A percentile compares a stretch with the other conserved stretches of the same genome.
phyloP scores from a whole-genome alignment of 2,888 invertebrate genomes.

The Lasioglossum marginatum region DNA sequence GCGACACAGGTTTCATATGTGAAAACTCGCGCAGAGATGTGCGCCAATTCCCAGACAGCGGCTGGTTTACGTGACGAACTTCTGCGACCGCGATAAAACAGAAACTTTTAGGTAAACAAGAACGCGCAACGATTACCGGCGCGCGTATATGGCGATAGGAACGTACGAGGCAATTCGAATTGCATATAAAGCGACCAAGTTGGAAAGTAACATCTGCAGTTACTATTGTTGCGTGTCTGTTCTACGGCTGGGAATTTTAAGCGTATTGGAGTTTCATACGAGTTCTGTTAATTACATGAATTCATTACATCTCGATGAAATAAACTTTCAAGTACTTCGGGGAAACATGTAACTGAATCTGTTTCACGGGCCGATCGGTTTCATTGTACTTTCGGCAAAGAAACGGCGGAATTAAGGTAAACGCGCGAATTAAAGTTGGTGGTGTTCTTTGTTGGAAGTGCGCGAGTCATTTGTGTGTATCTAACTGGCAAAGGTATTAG shows the following conservation, averaged over 20 bases:
- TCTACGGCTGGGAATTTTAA: background rate
- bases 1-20: background rate
- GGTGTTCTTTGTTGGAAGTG: background rate
- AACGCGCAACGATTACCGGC: constrained; percentile 23
- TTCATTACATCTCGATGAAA: background rate
- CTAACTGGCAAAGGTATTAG: background rate
- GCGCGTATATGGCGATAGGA: constrained; percentile 16
- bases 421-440: background rate
- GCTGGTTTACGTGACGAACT: constrained; percentile 31
- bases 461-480: background rate
- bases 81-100: constrained; percentile 7
- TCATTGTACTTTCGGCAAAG: background rate
- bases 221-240: constrained; percentile 30
- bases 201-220: constrained; percentile 28
- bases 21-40: constrained; percentile 13
- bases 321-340: background rate
- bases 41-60: constrained; percentile 15
- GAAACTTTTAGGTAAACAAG: constrained; percentile 25
- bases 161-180: constrained; percentile 21
- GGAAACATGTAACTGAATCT: background rate
- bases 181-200: constrained; percentile 25
- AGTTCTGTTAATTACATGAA: constrained; percentile 8
- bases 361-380: background rate
- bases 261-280: background rate
- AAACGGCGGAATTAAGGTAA: background rate